Evolutionary conservation across 2,888 invertebrate genomes (phyloP).

Genomic region (Oxyteleia sp.): DNA sequence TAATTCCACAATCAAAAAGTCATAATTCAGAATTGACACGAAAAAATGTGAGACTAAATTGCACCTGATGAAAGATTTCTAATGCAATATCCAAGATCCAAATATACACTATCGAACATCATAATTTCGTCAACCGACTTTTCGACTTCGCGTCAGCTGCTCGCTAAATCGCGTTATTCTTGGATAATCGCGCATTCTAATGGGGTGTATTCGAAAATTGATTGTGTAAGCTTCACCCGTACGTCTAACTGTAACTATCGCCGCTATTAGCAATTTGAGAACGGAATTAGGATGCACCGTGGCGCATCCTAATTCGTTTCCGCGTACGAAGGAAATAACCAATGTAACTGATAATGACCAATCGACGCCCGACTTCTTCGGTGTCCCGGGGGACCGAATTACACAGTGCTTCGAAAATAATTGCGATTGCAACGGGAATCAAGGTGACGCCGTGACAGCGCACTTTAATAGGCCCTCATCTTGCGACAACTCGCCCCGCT

Average conservation of each 20-base stretch:
- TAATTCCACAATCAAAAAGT: too few species aligned
- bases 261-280: slow-evolving; percentile 61
- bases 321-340: slow-evolving; percentile 66
- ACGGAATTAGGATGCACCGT: slow-evolving; percentile 65
- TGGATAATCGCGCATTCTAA: slow-evolving; percentile 66
- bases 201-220: slow-evolving; percentile 60
- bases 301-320: slow-evolving; percentile 66
- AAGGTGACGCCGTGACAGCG: slow-evolving; percentile 39
- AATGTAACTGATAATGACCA: slow-evolving; percentile 72
- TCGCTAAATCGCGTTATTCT: slow-evolving; percentile 57
- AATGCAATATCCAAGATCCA: too few species aligned
- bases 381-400: slow-evolving; percentile 39
- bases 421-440: slow-evolving; percentile 62
- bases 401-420: slow-evolving; percentile 52
- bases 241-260: slow-evolving; percentile 51
- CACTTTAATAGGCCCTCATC: slow-evolving; percentile 53
- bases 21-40: too few species aligned
- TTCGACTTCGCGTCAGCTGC: slow-evolving; percentile 23
- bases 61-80: too few species aligned
- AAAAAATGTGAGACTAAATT: too few species aligned
- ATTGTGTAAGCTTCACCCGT: slow-evolving; percentile 65
- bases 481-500: slow-evolving; percentile 42
- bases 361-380: slow-evolving; percentile 56
- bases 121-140: slow-evolving; percentile 38
- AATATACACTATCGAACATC: too few species aligned